Base-by-base conservation (phyloP, 2,113 vertebrate genomes). In the Anarhynchus alexandrinus region DNA sequence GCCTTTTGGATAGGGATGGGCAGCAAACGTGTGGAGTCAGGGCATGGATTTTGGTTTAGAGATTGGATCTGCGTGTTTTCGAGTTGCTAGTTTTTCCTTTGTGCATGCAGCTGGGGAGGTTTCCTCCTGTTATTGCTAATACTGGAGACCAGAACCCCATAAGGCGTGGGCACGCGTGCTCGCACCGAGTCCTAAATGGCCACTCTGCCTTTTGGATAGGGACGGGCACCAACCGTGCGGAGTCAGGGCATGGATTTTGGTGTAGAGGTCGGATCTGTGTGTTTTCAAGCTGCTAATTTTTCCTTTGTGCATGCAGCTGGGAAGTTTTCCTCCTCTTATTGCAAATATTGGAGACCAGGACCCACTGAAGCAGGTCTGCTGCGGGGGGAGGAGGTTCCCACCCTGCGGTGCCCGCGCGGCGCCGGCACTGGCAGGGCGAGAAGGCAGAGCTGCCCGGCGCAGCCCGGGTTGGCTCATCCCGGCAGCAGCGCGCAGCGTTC, bases 81-180 rank as follows among this genome's bases (percentile, higher is more conserved):
- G 12, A 66, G 62, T 11, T 1, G 26, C 9, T 4, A 1, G 3
- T 1, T 29, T 61, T 21, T 51, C 42, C 73, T 5, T 1, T 51
- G 42, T 18, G 42, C 4, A 0, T 8, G 64, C 30, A 12, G 1
- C 59, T 38, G 65, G 73, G 70, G 5, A 22, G 47, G 32, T 71
- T 87, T 85, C 38, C 81, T 67, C 29, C 61, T 72, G 47, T 40
- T 2, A 0, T 2, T 13, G n/a, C 29, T 2, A 9, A 45, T 6
- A 12, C 40, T 11, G 40, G 40, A 40, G 40, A 9, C 9, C 40
- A 11, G 40, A 34, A 3, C n/a, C n/a, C n/a, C n/a, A n/a, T 6
- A 2, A 0, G 1, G 69, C 2, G 23, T 5, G n/a, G 38, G 62
- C 32, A 26, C 6, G 1, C 0, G 3, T 2, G 29, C 30, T 7